Percentiles rank a stretch among this genome's conserved stretches.
Conservation (phyloP, 2,113 vertebrate genomes). For the Myodes glareolus region DNA sequence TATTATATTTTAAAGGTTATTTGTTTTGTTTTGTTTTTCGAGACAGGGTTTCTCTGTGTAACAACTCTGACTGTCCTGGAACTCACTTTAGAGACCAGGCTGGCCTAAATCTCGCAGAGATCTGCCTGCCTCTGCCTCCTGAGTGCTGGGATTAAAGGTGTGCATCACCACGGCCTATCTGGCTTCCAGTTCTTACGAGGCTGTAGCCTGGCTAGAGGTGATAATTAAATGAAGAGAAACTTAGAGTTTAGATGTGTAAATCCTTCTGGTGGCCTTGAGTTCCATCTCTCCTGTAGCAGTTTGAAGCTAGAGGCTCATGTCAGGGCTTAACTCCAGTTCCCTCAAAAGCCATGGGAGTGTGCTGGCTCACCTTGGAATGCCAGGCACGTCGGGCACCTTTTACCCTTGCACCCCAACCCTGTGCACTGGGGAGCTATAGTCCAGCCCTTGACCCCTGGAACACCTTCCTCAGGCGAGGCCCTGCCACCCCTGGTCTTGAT, state of each 20-base stretch:
- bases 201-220: not conserved
- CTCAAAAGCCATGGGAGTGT: not conserved
- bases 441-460: not conserved
- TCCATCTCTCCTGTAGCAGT: not conserved
- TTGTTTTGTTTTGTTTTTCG: no score
- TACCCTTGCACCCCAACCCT: no score
- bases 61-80: not conserved
- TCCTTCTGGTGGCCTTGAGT: not conserved
- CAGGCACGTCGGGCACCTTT: not conserved
- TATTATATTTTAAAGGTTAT: constrained; percentile 20
- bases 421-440: not conserved
- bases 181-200: no score
- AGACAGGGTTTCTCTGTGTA: no score
- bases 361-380: not conserved
- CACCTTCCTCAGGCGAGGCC: not conserved
- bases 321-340: not conserved
- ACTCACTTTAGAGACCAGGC: not conserved
- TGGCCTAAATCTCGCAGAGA: not conserved
- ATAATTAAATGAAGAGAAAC: not conserved
- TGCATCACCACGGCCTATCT: not conserved
- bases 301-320: not conserved
- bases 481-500: not conserved
- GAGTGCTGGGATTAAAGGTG: no score
- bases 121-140: not conserved
- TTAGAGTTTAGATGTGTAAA: not conserved